A percentile compares a stretch with the other conserved stretches of the same genome.
Evolutionary conservation across 64 coral and sea anemone genomes (phyloP).

Genomic region (Montipora capricornis): DNA sequence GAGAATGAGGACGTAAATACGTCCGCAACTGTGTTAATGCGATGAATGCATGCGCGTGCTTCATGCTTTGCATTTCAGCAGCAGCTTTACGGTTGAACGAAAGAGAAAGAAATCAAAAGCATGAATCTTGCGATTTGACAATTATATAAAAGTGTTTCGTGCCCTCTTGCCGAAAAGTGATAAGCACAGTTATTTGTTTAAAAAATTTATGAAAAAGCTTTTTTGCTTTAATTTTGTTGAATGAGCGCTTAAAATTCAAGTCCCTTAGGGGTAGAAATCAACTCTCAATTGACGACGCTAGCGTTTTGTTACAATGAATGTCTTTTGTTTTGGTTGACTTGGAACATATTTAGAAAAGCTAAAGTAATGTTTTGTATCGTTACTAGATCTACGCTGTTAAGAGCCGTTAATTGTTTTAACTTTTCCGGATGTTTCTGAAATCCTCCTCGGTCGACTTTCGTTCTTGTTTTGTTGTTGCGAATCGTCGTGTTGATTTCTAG

Average conservation of each 20-base stretch:
- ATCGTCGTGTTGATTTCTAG: background rate
- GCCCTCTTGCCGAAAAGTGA: background rate
- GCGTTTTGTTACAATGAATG: background rate
- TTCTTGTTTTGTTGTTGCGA: background rate
- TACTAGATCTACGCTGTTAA: slow-evolving; percentile 1
- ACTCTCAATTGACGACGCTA: background rate
- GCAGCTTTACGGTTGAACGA: slow-evolving; percentile 10
- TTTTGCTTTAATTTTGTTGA: background rate
- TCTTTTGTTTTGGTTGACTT: background rate
- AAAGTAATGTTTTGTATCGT: background rate
- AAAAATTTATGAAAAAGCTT: background rate
- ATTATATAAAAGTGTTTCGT: background rate
- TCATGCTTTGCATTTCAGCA: slow-evolving; percentile 1
- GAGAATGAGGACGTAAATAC: background rate
- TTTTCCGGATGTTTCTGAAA: slow-evolving; percentile 7
- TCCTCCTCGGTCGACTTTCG: background rate
- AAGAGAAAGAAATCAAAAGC: background rate
- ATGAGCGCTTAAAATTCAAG: background rate
- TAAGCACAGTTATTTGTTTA: background rate
- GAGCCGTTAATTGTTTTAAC: background rate
- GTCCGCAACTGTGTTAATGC: too few species aligned
- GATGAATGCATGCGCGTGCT: background rate
- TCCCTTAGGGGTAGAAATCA: background rate
- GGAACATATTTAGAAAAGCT: background rate
- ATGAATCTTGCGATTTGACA: background rate